Base-by-base conservation (phyloP, 2,888 invertebrate genomes). In the Pycnomerus fuliginosus region DNA sequence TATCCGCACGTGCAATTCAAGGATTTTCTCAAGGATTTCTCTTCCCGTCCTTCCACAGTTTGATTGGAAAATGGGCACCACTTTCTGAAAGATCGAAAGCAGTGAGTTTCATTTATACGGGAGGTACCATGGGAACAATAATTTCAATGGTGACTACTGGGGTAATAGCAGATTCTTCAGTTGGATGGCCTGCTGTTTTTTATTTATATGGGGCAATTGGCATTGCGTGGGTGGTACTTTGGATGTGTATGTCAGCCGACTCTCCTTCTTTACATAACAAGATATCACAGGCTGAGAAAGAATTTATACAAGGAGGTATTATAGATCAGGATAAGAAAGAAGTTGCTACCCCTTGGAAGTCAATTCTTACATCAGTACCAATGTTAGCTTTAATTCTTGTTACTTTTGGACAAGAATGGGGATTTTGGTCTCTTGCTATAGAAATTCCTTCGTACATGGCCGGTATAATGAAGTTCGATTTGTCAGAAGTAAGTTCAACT, bases 381-480 rank as follows among this genome's bases (percentile, higher is more conserved):
- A 84, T 91, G 66, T 82, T 84, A 80, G 82, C 88, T 0, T 74
- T 90, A 2, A 67, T 87, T 1, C 62, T 85, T 1, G 80, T 84
- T 0, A 89, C 90, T 63, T 80, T 83, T 48, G 82, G 85, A 0
- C 86, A 90, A 52, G 83, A 80, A 58, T 85, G 90, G 80, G 90
- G 90, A 14, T 90, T 87, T 71, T 89, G 88, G 83, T 88, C 88
- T 14, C 72, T 91, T 10, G 74, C 90, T 0, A 90, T 90, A 0
- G 85, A 90, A 67, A 84, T 88, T 61, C 91, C 91, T 0, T 80
- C 84, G 0, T 91, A 89, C 64, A 83, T 91, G 80, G 80, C 79
- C 55, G 78, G 80, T 31, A 82, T 89, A 4, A 75, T 90, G 0
- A 73, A 78, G 34, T 86, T 82, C 55, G 77, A 90, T 41, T 85